These are phyloP conservation scores for Hestina assimilis DNA, from an alignment of 1,140 invertebrate genomes.

Conservation along the genomic window DNA sequence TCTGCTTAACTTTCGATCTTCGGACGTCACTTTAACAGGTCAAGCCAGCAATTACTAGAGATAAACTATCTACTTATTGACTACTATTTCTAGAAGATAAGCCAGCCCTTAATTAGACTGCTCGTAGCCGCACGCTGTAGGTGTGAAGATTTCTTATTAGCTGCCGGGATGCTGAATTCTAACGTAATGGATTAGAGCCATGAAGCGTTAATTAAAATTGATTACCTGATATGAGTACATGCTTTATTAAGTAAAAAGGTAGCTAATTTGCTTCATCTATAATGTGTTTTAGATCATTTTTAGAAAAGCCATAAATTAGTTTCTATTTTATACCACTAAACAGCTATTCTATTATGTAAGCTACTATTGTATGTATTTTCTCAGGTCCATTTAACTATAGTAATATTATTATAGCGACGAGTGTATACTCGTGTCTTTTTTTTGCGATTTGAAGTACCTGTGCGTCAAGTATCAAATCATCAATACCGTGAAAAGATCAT, in stretches of 20 bases:
- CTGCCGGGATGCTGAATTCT: conserved; percentile 1
- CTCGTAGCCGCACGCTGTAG: conserved; percentile 1
- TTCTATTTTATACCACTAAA: too few species aligned
- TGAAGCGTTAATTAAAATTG: conserved; percentile 11
- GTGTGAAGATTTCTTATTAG: conserved; percentile 10
- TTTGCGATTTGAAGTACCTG: too few species aligned
- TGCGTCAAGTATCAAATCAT: too few species aligned
- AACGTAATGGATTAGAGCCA: conserved; percentile 2
- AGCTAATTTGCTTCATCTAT: background rate
- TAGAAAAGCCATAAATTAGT: too few species aligned
- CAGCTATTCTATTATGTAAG: too few species aligned
- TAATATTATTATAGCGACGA: too few species aligned
- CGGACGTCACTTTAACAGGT: conserved; percentile 3
- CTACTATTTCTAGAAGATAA: conserved; percentile 2
- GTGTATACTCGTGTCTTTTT: too few species aligned
- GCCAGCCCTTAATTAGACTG: conserved; percentile 9
- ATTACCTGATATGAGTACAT: background rate
- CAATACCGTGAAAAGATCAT: too few species aligned
- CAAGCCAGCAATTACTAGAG: conserved; percentile 7
- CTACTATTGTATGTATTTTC: too few species aligned
- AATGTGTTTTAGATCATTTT: too few species aligned
- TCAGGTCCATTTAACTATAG: too few species aligned
- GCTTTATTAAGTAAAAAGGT: background rate
- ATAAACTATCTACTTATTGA: background rate
- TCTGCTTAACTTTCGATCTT: conserved; percentile 9